Base-by-base conservation (phyloP, 2,888 invertebrate genomes). In the Petrophora chlorosata region DNA sequence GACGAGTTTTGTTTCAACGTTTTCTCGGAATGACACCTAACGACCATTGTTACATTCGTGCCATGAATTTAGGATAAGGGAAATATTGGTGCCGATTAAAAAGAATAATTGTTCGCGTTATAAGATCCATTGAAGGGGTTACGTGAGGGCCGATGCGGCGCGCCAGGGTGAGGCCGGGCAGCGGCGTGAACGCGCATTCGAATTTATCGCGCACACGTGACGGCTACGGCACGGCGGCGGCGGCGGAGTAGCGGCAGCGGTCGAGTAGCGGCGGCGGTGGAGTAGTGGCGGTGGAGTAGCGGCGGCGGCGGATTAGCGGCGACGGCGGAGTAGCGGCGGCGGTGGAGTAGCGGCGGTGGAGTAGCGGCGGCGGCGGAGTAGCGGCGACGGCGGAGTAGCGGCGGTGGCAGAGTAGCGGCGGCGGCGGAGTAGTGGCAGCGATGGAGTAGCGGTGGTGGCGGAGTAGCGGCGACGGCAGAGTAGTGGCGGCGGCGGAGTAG, bases 151-250 rank as follows among this genome's bases (percentile, higher is more conserved):
- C n/a, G 34, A n/a, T 14, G 23, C 30, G 5, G 9, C 17, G 19
- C 28, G 22, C 5, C 17, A 22, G 22, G 12, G 19, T 3, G 9
- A 13, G 23, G 30, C 26, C 3, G 13, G 9, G 9, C 23, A 10
- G 43, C 22, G 22, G 25, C 17, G 26, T 4, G 14, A 35, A 26
- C 23, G 32, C 23, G 40, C 14, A 13, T 17, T 22, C 3, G 13
- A 25, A 44, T 44, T 36, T 36, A 44, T 44, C 14, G 29, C 23
- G 22, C 7, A 14, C 30, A 36, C 44, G 44, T 36, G 44, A 29
- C 39, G 19, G 29, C 19, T 13, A 39, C 25, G 16, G 32, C n/a
- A 29, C 3, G 9, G 23, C n/a, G 32, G 13, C 13, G 4, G 4
- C 35, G 23, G 9, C 23, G 23, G n/a, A n/a, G n/a, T n/a, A n/a